Evolutionary conservation across 2,797 vertebrate species (phyloP).

Genomic region (Rhynchonycteris naso): DNA sequence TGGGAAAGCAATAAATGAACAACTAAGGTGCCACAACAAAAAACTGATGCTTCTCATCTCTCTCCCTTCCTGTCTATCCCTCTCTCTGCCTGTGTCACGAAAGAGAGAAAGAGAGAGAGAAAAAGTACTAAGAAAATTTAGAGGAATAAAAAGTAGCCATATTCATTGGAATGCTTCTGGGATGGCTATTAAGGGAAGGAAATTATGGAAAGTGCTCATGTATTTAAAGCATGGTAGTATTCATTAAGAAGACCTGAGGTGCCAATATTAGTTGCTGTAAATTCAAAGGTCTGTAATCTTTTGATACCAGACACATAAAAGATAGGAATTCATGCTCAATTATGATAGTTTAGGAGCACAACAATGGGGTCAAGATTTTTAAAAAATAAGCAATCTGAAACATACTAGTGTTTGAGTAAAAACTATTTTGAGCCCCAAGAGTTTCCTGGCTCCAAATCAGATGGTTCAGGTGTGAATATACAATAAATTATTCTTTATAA

Average conservation of each 20-base stretch:
- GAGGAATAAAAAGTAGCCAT: slow-evolving; percentile 22
- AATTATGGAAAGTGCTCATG: not conserved
- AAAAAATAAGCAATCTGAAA: slow-evolving; percentile 18
- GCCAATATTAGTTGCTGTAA: not conserved
- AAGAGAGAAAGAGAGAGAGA: no score
- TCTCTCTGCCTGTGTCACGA: no score
- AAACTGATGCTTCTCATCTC: no score
- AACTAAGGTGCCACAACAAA: no score
- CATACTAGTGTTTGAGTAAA: not conserved
- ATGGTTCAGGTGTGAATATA: not conserved
- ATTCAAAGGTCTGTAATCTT: slow-evolving; percentile 20
- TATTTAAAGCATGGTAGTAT: not conserved
- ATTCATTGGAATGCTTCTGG: not conserved
- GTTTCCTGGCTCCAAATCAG: not conserved
- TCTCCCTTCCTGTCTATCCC: no score
- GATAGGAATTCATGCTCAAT: not conserved
- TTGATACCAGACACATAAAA: not conserved
- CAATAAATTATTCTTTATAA: not conserved
- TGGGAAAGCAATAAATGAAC: no score
- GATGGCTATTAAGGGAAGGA: not conserved
- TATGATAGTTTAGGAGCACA: not conserved
- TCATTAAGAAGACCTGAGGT: not conserved
- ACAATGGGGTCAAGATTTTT: not conserved
- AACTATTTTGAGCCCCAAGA: not conserved
- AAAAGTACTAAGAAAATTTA: not conserved